Percentiles rank a stretch among this genome's conserved stretches.
Evolutionary conservation across 2,888 invertebrate genomes (phyloP).

Genomic region (Lamellibrachia satsuma): DNA sequence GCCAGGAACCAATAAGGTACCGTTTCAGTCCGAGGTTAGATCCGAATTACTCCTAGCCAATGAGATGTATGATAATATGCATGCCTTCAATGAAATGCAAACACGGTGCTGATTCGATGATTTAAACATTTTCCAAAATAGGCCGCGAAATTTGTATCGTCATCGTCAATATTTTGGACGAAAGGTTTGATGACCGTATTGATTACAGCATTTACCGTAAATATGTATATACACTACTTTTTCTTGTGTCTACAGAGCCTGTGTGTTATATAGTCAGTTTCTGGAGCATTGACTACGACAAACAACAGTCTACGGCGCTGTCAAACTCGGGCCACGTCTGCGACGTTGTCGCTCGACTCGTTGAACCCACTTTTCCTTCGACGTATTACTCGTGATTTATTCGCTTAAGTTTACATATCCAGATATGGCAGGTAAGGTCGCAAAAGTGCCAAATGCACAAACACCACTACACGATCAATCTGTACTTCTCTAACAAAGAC

Average conservation of each 20-base stretch:
- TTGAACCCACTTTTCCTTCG: no score
- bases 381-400: no score
- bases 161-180: not conserved
- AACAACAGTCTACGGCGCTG: not conserved
- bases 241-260: not conserved
- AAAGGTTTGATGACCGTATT: not conserved
- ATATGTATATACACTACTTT: not conserved
- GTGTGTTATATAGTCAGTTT: not conserved
- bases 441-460: no score
- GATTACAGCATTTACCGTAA: not conserved
- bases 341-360: no score
- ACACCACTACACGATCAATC: no score
- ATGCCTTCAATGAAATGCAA: not conserved
- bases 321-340: not conserved
- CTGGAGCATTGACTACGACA: not conserved
- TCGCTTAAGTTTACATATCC: no score
- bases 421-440: no score
- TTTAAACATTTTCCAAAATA: conserved; percentile 7
- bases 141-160: not conserved
- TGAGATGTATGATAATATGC: not conserved
- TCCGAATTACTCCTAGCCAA: not conserved
- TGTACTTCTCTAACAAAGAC: no score
- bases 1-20: not conserved
- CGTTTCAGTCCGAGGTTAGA: not conserved
- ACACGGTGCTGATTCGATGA: not conserved